These are phyloP conservation scores for Drosophila athabasca DNA, from an alignment of 1,140 invertebrate species.

Conservation along the genomic window DNA sequence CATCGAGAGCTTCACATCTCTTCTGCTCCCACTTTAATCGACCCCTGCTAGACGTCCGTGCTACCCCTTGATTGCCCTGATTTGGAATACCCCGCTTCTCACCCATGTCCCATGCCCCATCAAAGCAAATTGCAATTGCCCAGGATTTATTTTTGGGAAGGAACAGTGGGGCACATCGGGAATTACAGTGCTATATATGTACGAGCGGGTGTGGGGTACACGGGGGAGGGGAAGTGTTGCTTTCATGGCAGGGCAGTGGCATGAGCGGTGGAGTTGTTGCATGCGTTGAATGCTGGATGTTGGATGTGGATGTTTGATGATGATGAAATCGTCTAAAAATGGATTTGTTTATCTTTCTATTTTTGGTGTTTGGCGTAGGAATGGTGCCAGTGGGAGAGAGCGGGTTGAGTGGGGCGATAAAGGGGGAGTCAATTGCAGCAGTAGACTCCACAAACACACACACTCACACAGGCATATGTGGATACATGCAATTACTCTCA, in stretches of 20 bases:
- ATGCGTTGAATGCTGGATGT: constrained; percentile 12
- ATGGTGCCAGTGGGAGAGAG: background rate
- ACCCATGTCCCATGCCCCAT: background rate
- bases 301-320: constrained; percentile 12
- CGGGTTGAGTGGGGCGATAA: background rate
- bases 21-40: background rate
- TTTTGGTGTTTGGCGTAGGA: background rate
- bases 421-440: constrained; percentile 28
- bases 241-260: background rate
- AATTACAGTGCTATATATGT: too few species aligned
- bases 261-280: constrained; percentile 17
- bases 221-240: background rate
- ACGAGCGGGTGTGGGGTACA: background rate
- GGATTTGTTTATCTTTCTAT: constrained; percentile 62
- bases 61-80: too few species aligned
- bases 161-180: background rate
- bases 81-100: too few species aligned
- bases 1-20: constrained; percentile 4
- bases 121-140: constrained; percentile 32
- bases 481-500: too few species aligned
- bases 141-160: constrained; percentile 33
- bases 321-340: constrained; percentile 71
- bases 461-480: background rate
- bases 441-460: constrained; percentile 12
- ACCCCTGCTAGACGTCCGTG: too few species aligned